Evolutionary conservation across 2,888 invertebrate genomes (phyloP).

Genomic region (Orthosia gracilis): DNA sequence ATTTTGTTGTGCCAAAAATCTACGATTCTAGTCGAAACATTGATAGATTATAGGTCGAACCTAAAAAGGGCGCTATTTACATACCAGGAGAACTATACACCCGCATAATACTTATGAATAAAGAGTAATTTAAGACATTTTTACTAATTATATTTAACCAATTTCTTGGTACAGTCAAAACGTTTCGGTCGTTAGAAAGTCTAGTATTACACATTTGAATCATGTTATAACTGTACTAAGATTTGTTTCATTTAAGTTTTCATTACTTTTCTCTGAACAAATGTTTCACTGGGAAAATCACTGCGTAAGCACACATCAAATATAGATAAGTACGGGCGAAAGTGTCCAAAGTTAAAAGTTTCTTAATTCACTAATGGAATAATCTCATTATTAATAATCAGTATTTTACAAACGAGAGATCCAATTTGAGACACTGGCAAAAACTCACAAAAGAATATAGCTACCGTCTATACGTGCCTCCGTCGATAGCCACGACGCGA

Average conservation of each 20-base stretch:
- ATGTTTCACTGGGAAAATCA: constrained; percentile 53
- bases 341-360: constrained; percentile 64
- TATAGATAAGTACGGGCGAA: constrained; percentile 57
- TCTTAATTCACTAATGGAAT: constrained; percentile 90
- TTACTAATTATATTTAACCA: constrained; percentile 40
- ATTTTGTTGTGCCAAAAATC: constrained; percentile 69
- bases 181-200: constrained; percentile 22
- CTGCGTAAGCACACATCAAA: constrained; percentile 49
- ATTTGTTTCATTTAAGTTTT: constrained; percentile 21
- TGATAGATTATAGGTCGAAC: constrained; percentile 58
- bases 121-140: constrained; percentile 47
- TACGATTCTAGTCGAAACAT: constrained; percentile 65
- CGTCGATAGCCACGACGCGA: constrained; percentile 32
- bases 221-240: constrained; percentile 37
- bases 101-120: constrained; percentile 65
- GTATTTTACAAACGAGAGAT: constrained; percentile 86
- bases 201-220: constrained; percentile 23
- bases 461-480: constrained; percentile 58
- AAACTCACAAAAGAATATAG: constrained; percentile 67
- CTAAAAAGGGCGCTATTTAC: constrained; percentile 65
- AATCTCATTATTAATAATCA: constrained; percentile 85
- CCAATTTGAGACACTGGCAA: constrained; percentile 82
- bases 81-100: constrained; percentile 65
- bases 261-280: constrained; percentile 13
- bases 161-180: constrained; percentile 41